Evolutionary conservation across 2,888 invertebrate genomes (phyloP), one percentile per base, ranked within the genome.

Genomic region (Notodonta dromedarius): DNA sequence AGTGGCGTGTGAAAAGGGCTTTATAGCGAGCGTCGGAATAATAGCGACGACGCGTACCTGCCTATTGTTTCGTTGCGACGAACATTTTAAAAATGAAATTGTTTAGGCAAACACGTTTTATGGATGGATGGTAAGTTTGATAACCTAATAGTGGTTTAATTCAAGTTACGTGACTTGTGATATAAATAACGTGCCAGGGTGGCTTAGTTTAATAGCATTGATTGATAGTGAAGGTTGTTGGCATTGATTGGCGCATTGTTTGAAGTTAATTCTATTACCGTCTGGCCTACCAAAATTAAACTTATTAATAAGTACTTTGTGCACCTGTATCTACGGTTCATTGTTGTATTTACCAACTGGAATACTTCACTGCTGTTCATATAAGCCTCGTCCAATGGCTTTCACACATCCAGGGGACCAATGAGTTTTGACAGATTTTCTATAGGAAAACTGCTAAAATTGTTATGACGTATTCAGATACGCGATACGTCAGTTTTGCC

Each of bases 1-100:
- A 56, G 44, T 56, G 56, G 42, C 56, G 42, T 56, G 44, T 54
- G 53, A 53, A 55, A 54, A 55, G 40, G 24, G 56, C 24, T 56
- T 44, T 56, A 44, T 11, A 56, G 14, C 56, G 53, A 6, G n/a
- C 7, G 35, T 11, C 12, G 12, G 53, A 54, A 54, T 54, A 54
- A 54, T 39, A 54, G 54, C 39, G 54, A 40, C 55, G 32, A 39
- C 35, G 32, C 35, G 42, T 16, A 56, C 56, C 56, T 55, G 55
- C 42, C 42, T 24, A 44, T 56, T 56, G 56, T 56, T 42, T 56
- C 9, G 14, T 39, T 13, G 53, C 39, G 54, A 39, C 39, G 39
- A 39, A 54, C n/a, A 54, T 54, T 39, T 54, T 39, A 13, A 24
- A 52, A 52, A 24, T 52, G 14, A 14, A 55, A 53, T 39, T 40